Evolutionary conservation across 1,140 invertebrate species (phyloP).

Genomic region (Phocides pigmalion): DNA sequence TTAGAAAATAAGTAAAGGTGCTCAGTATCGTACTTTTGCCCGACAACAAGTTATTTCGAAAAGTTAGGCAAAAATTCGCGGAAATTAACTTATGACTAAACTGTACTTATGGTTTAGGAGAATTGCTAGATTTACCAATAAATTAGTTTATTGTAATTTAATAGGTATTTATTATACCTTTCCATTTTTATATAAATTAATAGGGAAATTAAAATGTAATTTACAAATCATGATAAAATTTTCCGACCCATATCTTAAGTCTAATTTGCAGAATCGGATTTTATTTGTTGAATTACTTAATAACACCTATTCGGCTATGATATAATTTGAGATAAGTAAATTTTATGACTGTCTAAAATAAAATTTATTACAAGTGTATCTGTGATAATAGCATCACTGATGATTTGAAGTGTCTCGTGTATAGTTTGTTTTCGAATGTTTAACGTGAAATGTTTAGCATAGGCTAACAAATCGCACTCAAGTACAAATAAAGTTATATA

Average conservation of each 20-base stretch:
- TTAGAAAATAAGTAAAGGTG: slow-evolving; percentile 20
- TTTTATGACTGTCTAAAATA: slow-evolving; percentile 4
- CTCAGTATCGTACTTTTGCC: slow-evolving; percentile 9
- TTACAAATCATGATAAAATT: neutral
- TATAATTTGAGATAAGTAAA: neutral
- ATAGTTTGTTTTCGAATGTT: slow-evolving; percentile 35
- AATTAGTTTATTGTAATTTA: slow-evolving; percentile 24
- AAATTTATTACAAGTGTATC: slow-evolving; percentile 47
- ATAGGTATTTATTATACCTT: slow-evolving; percentile 13
- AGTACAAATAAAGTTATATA: slow-evolving; percentile 73
- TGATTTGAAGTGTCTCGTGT: slow-evolving; percentile 36
- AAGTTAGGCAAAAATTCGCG: too few relatives aligned
- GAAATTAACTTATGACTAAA: neutral
- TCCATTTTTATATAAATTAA: slow-evolving; percentile 10
- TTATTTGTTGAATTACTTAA: neutral
- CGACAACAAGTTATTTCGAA: neutral
- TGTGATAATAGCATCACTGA: slow-evolving; percentile 51
- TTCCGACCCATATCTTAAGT: too few relatives aligned
- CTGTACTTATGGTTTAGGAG: neutral
- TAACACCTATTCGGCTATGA: neutral
- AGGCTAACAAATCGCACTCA: slow-evolving; percentile 58
- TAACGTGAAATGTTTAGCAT: slow-evolving; percentile 40
- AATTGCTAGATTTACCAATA: slow-evolving; percentile 26
- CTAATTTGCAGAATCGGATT: too few relatives aligned
- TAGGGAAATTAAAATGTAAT: slow-evolving; percentile 1